phyloP scores from a whole-genome alignment of 2,888 invertebrate genomes.

The Ophonus ardosiacus region DNA sequence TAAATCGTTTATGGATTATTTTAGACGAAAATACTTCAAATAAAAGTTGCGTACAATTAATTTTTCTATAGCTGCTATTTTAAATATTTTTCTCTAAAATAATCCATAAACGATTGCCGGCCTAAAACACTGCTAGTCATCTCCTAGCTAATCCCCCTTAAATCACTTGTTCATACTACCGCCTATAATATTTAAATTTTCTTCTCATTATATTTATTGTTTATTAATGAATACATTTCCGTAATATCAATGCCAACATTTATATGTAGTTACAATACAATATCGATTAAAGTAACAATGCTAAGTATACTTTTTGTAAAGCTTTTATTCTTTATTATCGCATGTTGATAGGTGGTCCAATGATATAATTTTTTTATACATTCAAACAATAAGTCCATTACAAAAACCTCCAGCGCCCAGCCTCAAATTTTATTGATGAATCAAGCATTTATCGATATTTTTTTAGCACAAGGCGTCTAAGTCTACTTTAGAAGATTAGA shows the following conservation, averaged over 20 bases:
- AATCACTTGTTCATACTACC: too few relatives aligned
- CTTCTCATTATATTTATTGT: neutral
- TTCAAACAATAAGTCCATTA: neutral
- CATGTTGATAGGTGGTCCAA: neutral
- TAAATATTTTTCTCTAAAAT: too few relatives aligned
- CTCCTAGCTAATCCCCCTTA: too few relatives aligned
- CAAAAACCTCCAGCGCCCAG: neutral
- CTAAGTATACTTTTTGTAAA: neutral
- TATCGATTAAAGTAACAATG: neutral
- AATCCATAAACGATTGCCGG: too few relatives aligned
- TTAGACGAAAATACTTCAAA: too few relatives aligned
- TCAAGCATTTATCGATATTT: constrained; percentile 34
- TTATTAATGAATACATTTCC: neutral
- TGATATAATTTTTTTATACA: neutral
- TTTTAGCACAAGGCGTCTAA: constrained; percentile 6
- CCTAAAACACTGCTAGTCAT: too few relatives aligned
- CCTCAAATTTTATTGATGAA: constrained; percentile 34
- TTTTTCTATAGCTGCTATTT: too few relatives aligned
- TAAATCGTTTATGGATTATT: too few relatives aligned
- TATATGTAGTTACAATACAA: neutral
- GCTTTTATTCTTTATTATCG: neutral
- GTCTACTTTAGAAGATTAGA: constrained; percentile 14
- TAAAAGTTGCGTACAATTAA: too few relatives aligned
- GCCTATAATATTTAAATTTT: neutral
- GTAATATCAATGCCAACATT: neutral